A percentile compares a stretch with the other conserved stretches of the same genome.
Evolutionary conservation across 2,888 invertebrate genomes (phyloP).

Genomic region (Mesochorus sp.): DNA sequence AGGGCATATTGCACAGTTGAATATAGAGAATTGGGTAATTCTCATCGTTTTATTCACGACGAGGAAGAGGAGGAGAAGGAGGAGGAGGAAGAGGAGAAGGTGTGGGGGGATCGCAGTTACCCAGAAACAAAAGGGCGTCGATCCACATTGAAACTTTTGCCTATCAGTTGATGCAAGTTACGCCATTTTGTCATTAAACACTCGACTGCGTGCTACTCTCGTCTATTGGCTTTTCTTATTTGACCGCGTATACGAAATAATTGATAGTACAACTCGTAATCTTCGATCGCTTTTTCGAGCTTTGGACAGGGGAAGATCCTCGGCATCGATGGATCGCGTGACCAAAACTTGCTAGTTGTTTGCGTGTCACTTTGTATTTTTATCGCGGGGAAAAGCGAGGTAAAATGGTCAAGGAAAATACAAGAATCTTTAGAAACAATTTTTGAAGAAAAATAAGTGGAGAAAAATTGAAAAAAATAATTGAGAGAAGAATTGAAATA

Average conservation of each 20-base stretch:
- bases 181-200: background rate
- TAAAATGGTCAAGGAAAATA: background rate
- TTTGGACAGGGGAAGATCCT: conserved; percentile 43
- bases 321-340: conserved; percentile 59
- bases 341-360: conserved; percentile 44
- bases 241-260: conserved; percentile 59
- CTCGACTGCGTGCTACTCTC: background rate
- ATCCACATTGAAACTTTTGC: background rate
- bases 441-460: too few relatives aligned
- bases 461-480: background rate
- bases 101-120: background rate
- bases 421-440: too few relatives aligned
- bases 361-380: conserved; percentile 29
- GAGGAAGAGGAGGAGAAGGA: too few relatives aligned
- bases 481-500: background rate
- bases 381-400: background rate
- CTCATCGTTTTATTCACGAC: conserved; percentile 37
- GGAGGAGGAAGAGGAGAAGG: too few relatives aligned
- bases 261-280: conserved; percentile 58
- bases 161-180: background rate
- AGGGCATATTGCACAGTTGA: background rate
- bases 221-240: conserved; percentile 57
- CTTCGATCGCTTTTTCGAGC: conserved; percentile 61
- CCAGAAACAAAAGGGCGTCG: background rate
- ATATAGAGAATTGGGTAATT: conserved; percentile 35